Base-by-base conservation (phyloP, 2,797 vertebrate genomes). In the Pseudocheirus occidentalis region DNA sequence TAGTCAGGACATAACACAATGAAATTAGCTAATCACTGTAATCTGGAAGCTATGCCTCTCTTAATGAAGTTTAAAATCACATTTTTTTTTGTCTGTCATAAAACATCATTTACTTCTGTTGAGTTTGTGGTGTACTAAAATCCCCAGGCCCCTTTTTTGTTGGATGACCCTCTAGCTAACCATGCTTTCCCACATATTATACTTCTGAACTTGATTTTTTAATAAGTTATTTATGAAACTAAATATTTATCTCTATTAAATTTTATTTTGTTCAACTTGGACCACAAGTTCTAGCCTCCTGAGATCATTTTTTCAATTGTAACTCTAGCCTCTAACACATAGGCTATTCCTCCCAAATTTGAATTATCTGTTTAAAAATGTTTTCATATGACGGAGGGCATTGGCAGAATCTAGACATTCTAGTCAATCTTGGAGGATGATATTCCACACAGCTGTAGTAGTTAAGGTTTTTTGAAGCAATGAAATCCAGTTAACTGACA, bases 401-500 rank as follows among this genome's bases (percentile, higher is more conserved):
- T 7, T 29, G 95, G 92, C 50, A 59, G 90, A 59, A 34, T 16
- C 16, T 89, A 34, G 55, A 18, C 31, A 62, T 50, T 13, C 55
- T 14, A 9, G 1, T 2, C 53, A n/a, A 31, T 52, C 50, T 50
- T 27, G 27, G 58, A 62, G 34, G 55, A 90, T 59, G 50, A 90
- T 31, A 90, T 90, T 54, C 90, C 28, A 54, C 52, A 31, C 1
- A n/a, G 28, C 16, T 54, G 18, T 34, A 21, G 52, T 10, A 98
- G 97, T 97, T 98, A 97, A 97, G 94, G 96, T 94, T 98, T 92
- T 46, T 46, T 96, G 62, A 98, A 98, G 97, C 93, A 98, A 97
- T 97, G 97, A 97, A 96, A 98, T 97, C 97, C 97, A 94, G 56
- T 92, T 97, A 96, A 98, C 95, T 98, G 97, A 97, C 96, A 34